phyloP scores from a whole-genome alignment of 2,888 invertebrate species.

The Noctua janthina region DNA sequence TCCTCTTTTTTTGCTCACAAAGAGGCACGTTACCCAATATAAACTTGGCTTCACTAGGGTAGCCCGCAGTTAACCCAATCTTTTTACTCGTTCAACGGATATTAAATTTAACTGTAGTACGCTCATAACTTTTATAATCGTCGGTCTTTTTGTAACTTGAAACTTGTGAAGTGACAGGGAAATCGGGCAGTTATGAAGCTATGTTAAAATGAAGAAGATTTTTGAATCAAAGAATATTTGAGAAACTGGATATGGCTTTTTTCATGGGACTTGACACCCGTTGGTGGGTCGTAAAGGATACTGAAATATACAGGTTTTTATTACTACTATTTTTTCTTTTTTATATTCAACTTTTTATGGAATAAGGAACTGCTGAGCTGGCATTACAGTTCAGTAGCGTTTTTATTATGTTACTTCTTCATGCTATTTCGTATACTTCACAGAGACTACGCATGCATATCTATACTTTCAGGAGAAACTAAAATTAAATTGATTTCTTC shows the following conservation, averaged over 20 bases:
- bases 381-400: not conserved
- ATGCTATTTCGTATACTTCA: not conserved
- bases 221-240: conserved; percentile 27
- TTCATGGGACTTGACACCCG: conserved; percentile 22
- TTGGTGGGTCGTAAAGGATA: conserved; percentile 22
- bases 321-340: not conserved
- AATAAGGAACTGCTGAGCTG: conserved; percentile 17
- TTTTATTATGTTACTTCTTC: not conserved
- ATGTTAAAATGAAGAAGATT: not conserved
- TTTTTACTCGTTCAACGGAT: conserved; percentile 49
- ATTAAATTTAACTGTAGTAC: conserved; percentile 61
- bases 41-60: conserved; percentile 31
- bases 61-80: conserved; percentile 54
- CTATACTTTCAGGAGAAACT: not conserved
- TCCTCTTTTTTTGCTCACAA: conserved; percentile 39
- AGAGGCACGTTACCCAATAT: conserved; percentile 43
- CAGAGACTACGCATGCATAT: not conserved
- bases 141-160: conserved; percentile 40
- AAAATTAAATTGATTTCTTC: not conserved
- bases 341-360: conserved; percentile 21
- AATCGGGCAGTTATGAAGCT: conserved; percentile 1
- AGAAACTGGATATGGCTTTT: conserved; percentile 20
- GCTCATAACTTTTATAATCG: conserved; percentile 57
- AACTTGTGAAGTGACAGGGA: conserved; percentile 42
- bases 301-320: conserved; percentile 17